Base-by-base conservation (phyloP, 1,140 invertebrate species). In the Drosophila kohkoa region DNA sequence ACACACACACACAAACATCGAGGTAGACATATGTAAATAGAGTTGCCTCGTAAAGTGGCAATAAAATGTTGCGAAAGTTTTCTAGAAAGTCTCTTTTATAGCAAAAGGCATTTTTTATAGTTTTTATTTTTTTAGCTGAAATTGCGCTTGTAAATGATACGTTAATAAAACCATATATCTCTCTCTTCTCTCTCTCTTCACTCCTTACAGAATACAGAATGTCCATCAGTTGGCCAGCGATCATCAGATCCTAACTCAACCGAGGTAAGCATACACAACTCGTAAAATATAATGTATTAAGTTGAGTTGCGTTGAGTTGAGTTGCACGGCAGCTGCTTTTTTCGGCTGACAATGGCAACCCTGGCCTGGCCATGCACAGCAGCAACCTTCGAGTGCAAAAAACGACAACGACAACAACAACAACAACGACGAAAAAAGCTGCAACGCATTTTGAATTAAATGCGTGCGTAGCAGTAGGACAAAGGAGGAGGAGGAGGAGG, bases 381-480 rank as follows among this genome's bases (percentile, higher is more conserved):
- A 8, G 35, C 59, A 88, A 88, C 83, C 83, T 88, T 88, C 83
- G 54, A 58, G 38, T 55, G 41, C 64, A 76, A 79, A 87, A 85
- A 73, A 46, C 64, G 54, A 35, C 13, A 38, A 55, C 51, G 41
- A 69, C 63, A 51, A n/a, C n/a, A n/a, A n/a, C n/a, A 66, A 78
- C 30, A 71, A 38, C 13, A 25, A 59, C 38, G 0, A 25, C 2
- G 20, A 45, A 62, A 46, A 69, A 69, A 46, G 62, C 70, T 80
- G 76, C 79, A 89, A 88, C 85, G 85, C 85, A 88, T 88, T 88
- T 88, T 76, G 75, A 89, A 88, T 87, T 87, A 77, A 87, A 85
- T 85, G 81, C 77, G 81, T 80, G 63, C 70, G 73, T 54, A 70
- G 72, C 66, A 68, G 55, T 46, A 59, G 80, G 28, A 82, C 65